Evolutionary conservation across 1,140 invertebrate genomes (phyloP).

Genomic region (Papilio dardanus): DNA sequence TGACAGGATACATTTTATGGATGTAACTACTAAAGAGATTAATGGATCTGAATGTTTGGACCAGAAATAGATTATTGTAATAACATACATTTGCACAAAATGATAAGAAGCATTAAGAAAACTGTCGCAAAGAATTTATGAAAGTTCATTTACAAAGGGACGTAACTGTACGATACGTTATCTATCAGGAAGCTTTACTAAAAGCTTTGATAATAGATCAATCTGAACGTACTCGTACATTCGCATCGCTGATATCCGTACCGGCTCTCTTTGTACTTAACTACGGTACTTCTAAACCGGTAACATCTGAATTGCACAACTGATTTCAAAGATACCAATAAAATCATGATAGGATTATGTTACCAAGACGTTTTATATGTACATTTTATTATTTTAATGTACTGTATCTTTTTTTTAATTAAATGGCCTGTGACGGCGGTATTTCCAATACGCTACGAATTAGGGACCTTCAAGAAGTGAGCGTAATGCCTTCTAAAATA

Average conservation of each 20-base stretch:
- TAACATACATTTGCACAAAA: too few species aligned
- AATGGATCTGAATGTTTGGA: too few species aligned
- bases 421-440: too few species aligned
- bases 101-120: too few species aligned
- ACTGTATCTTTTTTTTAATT: too few species aligned
- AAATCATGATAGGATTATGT: slow-evolving; percentile 7
- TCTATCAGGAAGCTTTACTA: slow-evolving; percentile 13
- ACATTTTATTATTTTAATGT: background rate
- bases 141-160: background rate
- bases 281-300: slow-evolving; percentile 20
- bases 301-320: slow-evolving; percentile 26
- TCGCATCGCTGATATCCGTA: slow-evolving; percentile 26
- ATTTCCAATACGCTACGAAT: too few species aligned
- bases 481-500: too few species aligned
- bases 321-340: slow-evolving; percentile 23
- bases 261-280: slow-evolving; percentile 29
- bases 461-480: too few species aligned
- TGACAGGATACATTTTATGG: too few species aligned
- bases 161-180: background rate
- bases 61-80: too few species aligned
- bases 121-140: background rate
- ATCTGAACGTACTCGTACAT: background rate
- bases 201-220: slow-evolving; percentile 24
- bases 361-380: background rate
- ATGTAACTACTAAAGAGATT: too few species aligned